These are phyloP conservation scores for Ceyx melanurus DNA, from an alignment of 2,113 vertebrate species.

Conservation along the genomic window DNA sequence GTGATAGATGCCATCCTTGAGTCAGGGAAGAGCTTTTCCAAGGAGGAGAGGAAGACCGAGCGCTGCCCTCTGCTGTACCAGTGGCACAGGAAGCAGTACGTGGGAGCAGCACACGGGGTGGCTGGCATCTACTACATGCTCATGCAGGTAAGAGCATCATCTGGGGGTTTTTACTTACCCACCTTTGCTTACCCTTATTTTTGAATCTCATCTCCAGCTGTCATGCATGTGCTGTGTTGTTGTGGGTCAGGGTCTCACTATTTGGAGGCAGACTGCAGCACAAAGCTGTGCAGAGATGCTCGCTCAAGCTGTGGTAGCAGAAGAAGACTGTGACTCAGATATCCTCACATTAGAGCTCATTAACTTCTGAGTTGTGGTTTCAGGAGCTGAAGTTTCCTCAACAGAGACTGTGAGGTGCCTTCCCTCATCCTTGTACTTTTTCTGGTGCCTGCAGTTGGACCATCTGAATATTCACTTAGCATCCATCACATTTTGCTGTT, in stretches of 20 bases:
- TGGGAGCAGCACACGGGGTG: conserved; percentile 93
- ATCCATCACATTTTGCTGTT: background rate
- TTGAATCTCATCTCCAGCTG: background rate
- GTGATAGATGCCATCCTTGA: conserved; percentile 88
- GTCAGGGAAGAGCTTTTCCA: conserved; percentile 88
- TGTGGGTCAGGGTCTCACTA: background rate
- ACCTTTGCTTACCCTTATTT: no score
- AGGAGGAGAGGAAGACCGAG: conserved; percentile 88
- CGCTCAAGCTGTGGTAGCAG: background rate
- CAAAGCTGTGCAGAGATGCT: background rate
- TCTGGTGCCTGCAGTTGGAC: background rate
- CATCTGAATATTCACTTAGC: background rate
- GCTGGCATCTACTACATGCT: conserved; percentile 93
- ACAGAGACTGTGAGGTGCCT: background rate
- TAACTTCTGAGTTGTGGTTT: background rate
- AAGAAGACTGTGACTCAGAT: background rate
- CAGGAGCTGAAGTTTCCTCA: background rate
- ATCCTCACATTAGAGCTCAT: background rate
- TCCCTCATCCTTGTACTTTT: background rate
- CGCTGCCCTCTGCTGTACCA: conserved; percentile 94
- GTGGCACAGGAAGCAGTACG: conserved; percentile 96
- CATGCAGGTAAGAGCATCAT: conserved; percentile 81
- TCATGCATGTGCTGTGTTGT: background rate
- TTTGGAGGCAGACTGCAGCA: background rate
- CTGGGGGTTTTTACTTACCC: background rate